These are phyloP conservation scores for Apodemia duryi DNA, from an alignment of 2,888 invertebrate genomes.

Conservation along the genomic window DNA sequence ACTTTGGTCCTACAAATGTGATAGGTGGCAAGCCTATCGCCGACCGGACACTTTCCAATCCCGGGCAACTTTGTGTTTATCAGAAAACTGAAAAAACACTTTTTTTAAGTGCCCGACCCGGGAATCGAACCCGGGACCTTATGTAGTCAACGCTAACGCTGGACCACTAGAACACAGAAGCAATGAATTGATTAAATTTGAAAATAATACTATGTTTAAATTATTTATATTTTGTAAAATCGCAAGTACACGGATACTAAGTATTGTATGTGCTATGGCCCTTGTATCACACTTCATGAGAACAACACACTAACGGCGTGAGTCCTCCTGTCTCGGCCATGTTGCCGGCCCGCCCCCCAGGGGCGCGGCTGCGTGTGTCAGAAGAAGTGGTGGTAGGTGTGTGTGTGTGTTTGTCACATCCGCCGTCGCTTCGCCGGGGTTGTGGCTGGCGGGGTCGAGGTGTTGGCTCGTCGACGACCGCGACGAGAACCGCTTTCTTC, in stretches of 20 bases:
- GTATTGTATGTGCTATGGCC: constrained; percentile 9
- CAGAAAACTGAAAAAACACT: too few species aligned
- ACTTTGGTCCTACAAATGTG: too few species aligned
- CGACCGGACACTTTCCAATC: too few species aligned
- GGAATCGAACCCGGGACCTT: too few species aligned
- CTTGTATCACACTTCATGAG: constrained; percentile 12
- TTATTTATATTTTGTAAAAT: background rate
- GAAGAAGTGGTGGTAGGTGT: constrained; percentile 59
- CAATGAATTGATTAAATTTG: too few species aligned
- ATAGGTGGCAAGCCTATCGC: too few species aligned
- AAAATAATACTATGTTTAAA: too few species aligned
- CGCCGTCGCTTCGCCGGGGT: constrained; percentile 62
- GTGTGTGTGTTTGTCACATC: constrained; percentile 53
- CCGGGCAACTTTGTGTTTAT: too few species aligned
- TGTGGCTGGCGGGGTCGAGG: constrained; percentile 62
- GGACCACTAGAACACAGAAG: too few species aligned
- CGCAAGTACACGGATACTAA: background rate
- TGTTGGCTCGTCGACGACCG: constrained; percentile 58
- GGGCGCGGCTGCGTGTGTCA: constrained; percentile 44
- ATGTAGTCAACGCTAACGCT: too few species aligned
- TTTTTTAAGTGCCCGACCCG: too few species aligned
- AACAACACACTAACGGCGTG: constrained; percentile 36
- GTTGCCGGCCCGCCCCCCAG: constrained; percentile 31
- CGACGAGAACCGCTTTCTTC: constrained; percentile 57
- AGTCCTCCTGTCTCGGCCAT: constrained; percentile 31